phyloP scores from a whole-genome alignment of 2,797 vertebrate species.

The Leptodactylus fallax region DNA sequence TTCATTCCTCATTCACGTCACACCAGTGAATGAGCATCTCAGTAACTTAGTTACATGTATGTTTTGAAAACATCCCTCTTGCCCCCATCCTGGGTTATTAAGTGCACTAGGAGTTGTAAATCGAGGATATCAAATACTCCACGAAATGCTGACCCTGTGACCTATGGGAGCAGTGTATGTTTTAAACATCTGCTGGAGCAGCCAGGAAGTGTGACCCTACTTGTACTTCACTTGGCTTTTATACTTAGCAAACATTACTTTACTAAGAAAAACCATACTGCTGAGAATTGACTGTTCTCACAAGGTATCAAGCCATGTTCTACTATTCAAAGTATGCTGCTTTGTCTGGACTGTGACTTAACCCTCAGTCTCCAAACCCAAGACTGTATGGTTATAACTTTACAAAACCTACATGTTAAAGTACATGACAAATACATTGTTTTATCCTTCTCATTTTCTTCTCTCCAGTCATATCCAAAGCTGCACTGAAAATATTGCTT shows the following conservation, averaged over 20 bases:
- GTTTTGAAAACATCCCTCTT: constrained; percentile 38
- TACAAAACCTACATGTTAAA: background rate
- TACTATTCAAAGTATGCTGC: constrained; percentile 8
- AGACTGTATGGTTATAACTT: background rate
- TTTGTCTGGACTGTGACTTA: constrained; percentile 14
- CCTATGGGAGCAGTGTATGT: constrained; percentile 43
- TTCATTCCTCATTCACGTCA: constrained; percentile 18
- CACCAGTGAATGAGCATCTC: constrained; percentile 3
- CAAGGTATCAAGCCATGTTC: background rate
- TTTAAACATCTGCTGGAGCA: constrained; percentile 54
- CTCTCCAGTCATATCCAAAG: background rate
- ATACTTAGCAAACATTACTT: constrained; percentile 39
- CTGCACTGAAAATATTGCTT: background rate
- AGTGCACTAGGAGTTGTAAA: constrained; percentile 51
- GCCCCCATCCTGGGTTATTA: constrained; percentile 35
- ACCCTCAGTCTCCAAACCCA: background rate
- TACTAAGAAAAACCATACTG: constrained; percentile 26
- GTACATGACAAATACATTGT: background rate
- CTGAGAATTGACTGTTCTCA: constrained; percentile 38
- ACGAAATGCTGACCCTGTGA: constrained; percentile 41
- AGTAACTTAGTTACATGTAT: constrained; percentile 46
- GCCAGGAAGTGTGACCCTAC: constrained; percentile 50
- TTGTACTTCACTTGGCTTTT: constrained; percentile 36
- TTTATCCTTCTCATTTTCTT: background rate
- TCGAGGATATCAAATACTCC: constrained; percentile 39